Evolutionary conservation across 2,888 invertebrate species (phyloP), one percentile per base, ranked within the genome.

Genomic region (Tiliacea aurago): DNA sequence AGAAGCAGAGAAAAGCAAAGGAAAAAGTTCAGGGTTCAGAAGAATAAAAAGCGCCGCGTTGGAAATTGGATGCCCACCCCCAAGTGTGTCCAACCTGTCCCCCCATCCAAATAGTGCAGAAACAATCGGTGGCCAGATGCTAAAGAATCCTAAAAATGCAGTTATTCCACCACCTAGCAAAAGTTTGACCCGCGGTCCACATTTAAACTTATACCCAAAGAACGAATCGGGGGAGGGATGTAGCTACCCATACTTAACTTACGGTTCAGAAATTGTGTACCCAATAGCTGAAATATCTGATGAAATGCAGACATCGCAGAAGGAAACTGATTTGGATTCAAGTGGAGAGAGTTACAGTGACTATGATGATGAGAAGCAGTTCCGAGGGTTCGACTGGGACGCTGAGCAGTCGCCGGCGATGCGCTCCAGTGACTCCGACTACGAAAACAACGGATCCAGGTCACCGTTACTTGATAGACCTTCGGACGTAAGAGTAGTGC

Each of bases 261-360:
- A 97, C 85, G 97, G 98, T 20, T 98, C 98, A 2, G 98, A 98
- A 92, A 98, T 98, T 74, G 97, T 98, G 2, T 98, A 98, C 92
- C 98, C 98, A 6, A 98, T 98, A 85, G 98, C 98, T 1, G 98
- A 98, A 94, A 98, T 98, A 90, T 97, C 98, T 0, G 98, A 98
- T 88, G 98, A 98, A 92, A 97, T 97, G 95, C 97, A 97, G 90
- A 97, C 97, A 15, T 97, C 97, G 1, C 97, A 97, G 84, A 97
- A 97, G 59, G 97, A 97, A 88, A 97, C 97, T 0, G 97, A 97
- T 88, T 88, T 97, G 77, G 96, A 97, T 84, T 97, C 97, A 0
- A 96, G 96, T 62, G 97, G 96, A 37, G 96, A 97, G 84, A 97
- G 97, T 77, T 97, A 97, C 84, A 97, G 97, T 76, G 97, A 97